phyloP scores from a whole-genome alignment of 2,113 vertebrate genomes.

The Oryzias woworae region DNA sequence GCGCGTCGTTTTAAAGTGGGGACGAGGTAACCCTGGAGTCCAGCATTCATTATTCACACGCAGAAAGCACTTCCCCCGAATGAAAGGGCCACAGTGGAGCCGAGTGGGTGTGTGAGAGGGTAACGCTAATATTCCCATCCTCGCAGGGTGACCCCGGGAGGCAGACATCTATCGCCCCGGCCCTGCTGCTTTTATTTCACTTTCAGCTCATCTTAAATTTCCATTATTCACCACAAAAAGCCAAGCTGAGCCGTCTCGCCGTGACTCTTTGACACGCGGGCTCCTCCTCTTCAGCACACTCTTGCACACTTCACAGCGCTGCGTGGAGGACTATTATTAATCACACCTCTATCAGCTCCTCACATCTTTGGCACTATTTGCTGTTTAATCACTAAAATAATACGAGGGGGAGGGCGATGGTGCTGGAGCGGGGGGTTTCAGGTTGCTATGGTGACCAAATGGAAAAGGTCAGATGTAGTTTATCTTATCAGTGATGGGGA shows the following conservation, averaged over 20 bases:
- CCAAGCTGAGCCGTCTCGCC: constrained; percentile 70
- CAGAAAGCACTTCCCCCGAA: constrained; percentile 48
- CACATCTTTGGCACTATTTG: constrained; percentile 76
- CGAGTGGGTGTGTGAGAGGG: constrained; percentile 38
- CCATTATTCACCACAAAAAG: constrained; percentile 79
- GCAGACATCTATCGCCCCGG: constrained; percentile 66
- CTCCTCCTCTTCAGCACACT: constrained; percentile 39
- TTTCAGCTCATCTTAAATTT: constrained; percentile 74
- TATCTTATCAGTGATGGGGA: constrained; percentile 86
- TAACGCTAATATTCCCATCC: constrained; percentile 61
- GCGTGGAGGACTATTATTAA: constrained; percentile 76
- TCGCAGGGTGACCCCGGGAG: constrained; percentile 49
- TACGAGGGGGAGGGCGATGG: constrained; percentile 63
- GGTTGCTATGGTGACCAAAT: constrained; percentile 78
- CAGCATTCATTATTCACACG: constrained; percentile 70
- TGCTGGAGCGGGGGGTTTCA: constrained; percentile 53
- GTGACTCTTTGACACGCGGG: constrained; percentile 66
- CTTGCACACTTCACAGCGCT: constrained; percentile 40
- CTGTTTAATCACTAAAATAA: constrained; percentile 86
- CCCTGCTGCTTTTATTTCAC: constrained; percentile 71
- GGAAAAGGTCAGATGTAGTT: constrained; percentile 82
- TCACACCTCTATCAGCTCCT: constrained; percentile 69
- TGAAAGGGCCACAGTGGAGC: constrained; percentile 27
- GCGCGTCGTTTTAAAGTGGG: constrained; percentile 38
- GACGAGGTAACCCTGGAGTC: constrained; percentile 52